Evolutionary conservation across 2,797 vertebrate species (phyloP), one percentile per base, ranked within the genome.

Genomic region (Bryconaethiops microstoma): DNA sequence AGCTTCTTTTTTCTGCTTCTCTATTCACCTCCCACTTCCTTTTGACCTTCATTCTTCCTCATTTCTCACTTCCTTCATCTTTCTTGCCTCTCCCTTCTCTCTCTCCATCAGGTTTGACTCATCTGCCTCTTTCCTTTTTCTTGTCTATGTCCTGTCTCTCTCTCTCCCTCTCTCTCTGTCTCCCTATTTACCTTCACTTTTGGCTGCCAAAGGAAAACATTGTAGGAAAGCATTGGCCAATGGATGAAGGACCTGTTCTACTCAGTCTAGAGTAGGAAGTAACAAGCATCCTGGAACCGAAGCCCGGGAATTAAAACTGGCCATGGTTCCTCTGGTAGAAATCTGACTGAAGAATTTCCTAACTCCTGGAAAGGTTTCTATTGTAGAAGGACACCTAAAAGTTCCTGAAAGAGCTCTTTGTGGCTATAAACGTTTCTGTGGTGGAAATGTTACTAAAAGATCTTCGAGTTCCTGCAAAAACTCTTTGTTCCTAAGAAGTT

Each of bases 21-120:
- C 10, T 60, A 23, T n/a, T 2, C 0, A 9, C 7, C 16, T 57
- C 48, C 19, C 16, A 23, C 68, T 78, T 57, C 82, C 73, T 89
- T 83, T 85, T 84, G 78, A 74, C 65, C 29, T 74, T 85, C 77
- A 87, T 87, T 84, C 9, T 21, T 0, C 17, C 48, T 50, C 12
- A 2, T 50, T 50, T 3, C 48, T 50, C 12, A 14, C 9, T 50
- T 48, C 12, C 17, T 40, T 45, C 19, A 60, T n/a, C 25, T 2
- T 35, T 29, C 13, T 7, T 48, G 21, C 3, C 64, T 54, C 29
- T 65, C 57, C 64, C 42, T 73, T 60, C 39, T 40, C 76, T 50
- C 16, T 23, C 50, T 35, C 13, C 62, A 35, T 64, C 12, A 1
- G 23, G 4, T 16, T 64, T 29, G 8, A 64, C 62, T 35, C 57